Evolutionary conservation across 2,888 invertebrate genomes (phyloP), one percentile per base, ranked within the genome.

Genomic region (Tribolium freemani): DNA sequence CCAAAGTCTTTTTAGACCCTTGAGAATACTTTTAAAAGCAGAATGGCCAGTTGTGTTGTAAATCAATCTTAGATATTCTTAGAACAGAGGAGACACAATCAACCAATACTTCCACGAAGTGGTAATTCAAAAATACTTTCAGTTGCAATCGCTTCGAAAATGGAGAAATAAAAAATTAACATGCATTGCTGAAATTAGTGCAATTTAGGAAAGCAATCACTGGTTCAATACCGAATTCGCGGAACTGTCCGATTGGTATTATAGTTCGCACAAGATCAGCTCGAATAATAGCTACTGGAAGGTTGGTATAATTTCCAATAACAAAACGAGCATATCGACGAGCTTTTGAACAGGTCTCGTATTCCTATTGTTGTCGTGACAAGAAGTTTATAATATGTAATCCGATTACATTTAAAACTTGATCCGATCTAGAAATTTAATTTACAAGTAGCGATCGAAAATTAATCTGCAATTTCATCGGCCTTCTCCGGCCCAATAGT

Each of bases 391-490:
- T 66, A 66, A 66, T 51, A 53, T 69, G 69, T 69, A 69, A 69
- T 63, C 63, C 26, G 63, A 63, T 56, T 70, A 64, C 70, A 64
- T 63, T 70, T 56, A 54, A 66, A 67, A 54, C 61, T 58, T 57
- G 69, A 69, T 60, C 69, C 53, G 69, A 61, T 61, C 69, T 60
- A 48, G 53, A 60, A 69, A 69, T 69, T 69, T 56, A 61, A 61
- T 70, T 61, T 63, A 61, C 70, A 61, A 45, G 70, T 61, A 70
- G 70, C 70, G 16, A 58, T 70, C 56, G 56, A 60, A 70, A 69
- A 63, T 54, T 56, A 64, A 70, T 70, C 57, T 46, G 63, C 56
- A 48, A 44, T 64, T 57, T 63, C 70, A 69, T 61, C 69, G 46
- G 53, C 21, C 61, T 53, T 69, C 60, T 31, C 31, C 58, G 30